These are phyloP conservation scores for Telmatherina bonti DNA, from an alignment of 2,797 vertebrate genomes.

Conservation along the genomic window DNA sequence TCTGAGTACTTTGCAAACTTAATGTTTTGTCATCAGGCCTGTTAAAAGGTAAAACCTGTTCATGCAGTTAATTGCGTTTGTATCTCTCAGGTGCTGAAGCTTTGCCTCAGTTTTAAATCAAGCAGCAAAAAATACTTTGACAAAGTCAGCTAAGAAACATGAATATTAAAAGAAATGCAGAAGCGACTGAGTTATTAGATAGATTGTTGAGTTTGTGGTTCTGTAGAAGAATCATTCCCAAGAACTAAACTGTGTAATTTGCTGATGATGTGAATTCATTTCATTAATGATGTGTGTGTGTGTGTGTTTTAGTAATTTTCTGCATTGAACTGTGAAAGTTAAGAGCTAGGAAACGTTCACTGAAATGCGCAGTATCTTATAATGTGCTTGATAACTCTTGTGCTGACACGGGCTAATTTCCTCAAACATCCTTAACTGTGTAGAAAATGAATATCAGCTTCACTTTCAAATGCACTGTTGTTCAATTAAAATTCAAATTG, in stretches of 20 bases:
- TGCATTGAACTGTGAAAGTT: conserved; percentile 45
- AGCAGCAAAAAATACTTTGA: conserved; percentile 36
- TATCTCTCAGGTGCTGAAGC: conserved; percentile 43
- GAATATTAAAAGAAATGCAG: conserved; percentile 12
- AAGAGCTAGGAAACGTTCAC: conserved; percentile 37
- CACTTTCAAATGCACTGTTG: conserved; percentile 50
- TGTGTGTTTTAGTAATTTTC: conserved; percentile 52
- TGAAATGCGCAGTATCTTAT: conserved; percentile 42
- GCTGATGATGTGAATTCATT: conserved; percentile 66
- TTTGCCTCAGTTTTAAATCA: conserved; percentile 16
- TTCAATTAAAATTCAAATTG: conserved; percentile 72
- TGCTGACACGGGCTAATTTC: conserved; percentile 73
- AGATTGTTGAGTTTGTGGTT: conserved; percentile 44
- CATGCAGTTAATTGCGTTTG: conserved; percentile 57
- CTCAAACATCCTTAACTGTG: conserved; percentile 68
- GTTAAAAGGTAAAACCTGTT: conserved; percentile 50
- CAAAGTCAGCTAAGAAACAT: conserved; percentile 36
- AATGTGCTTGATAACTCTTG: conserved; percentile 61
- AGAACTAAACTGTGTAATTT: conserved; percentile 63
- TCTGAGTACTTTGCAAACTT: conserved; percentile 2
- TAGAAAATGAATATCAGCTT: conserved; percentile 66
- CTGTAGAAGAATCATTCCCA: conserved; percentile 36
- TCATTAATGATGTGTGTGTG: conserved; percentile 49
- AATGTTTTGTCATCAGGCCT: conserved; percentile 34
- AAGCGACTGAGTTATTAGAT: conserved; percentile 45